Conservation (phyloP, 2,113 vertebrate species). For the Ammodytes marinus region DNA sequence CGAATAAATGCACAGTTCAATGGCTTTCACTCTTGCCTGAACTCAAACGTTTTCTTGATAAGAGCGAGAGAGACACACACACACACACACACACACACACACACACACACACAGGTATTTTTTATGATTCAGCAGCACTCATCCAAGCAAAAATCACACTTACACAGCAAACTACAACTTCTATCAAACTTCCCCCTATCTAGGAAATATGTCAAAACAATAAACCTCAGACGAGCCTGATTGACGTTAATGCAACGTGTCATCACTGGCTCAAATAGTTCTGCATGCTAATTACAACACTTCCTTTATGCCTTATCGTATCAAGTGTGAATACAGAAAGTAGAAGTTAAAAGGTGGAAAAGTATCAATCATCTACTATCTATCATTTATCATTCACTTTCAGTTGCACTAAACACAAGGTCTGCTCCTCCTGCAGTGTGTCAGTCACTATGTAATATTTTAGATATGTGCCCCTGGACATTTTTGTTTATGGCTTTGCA, state of each 20-base stretch:
- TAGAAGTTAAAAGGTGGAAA: not conserved
- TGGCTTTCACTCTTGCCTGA: not conserved
- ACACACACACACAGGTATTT: not conserved
- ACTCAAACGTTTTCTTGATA: not conserved
- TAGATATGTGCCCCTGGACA: not conserved
- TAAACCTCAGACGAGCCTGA: not conserved
- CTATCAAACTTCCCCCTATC: not conserved
- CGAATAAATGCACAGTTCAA: conserved; percentile 6
- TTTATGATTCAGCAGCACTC: not conserved
- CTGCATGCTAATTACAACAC: conserved; percentile 33
- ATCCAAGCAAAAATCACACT: not conserved
- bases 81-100: not conserved
- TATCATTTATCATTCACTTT: conserved; percentile 2
- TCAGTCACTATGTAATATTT: not conserved
- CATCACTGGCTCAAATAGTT: conserved; percentile 2
- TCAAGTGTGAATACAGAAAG: not conserved
- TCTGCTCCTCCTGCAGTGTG: conserved; percentile 3
- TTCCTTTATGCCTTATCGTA: not conserved
- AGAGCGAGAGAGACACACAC: not conserved
- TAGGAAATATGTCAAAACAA: not conserved
- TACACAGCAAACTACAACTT: not conserved
- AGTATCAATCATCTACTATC: conserved; percentile 19
- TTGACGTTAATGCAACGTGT: conserved; percentile 1
- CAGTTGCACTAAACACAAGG: not conserved
- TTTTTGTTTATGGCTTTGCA: conserved; percentile 1